Evolutionary conservation across 1,140 invertebrate genomes (phyloP).

Genomic region (Trichoplusia ni): DNA sequence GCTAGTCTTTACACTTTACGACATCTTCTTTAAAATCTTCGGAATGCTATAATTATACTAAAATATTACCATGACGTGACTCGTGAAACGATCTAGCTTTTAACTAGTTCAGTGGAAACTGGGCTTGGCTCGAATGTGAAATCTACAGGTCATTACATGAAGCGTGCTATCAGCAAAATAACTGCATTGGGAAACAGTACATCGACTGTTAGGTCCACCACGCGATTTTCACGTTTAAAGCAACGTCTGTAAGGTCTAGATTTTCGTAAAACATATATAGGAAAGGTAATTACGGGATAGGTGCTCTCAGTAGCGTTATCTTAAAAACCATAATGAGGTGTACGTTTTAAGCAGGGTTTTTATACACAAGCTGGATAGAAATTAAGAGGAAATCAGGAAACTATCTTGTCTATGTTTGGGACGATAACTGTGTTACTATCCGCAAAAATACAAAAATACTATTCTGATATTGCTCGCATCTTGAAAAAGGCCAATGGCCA

Average conservation of each 20-base stretch:
- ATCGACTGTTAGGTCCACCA: neutral
- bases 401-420: no score
- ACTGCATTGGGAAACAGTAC: slow-evolving; percentile 15
- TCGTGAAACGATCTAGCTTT: neutral
- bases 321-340: slow-evolving; percentile 1
- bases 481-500: no score
- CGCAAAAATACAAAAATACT: no score
- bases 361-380: no score
- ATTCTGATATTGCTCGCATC: no score
- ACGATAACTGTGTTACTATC: no score
- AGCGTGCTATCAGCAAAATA: slow-evolving; percentile 10
- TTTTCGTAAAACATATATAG: neutral
- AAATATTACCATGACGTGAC: no score
- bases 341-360: neutral
- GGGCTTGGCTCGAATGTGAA: neutral
- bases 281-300: neutral
- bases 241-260: neutral
- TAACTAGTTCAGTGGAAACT: neutral
- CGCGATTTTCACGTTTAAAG: neutral
- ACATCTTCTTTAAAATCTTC: no score
- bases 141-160: neutral
- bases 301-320: neutral
- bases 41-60: no score
- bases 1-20: no score
- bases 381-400: no score